Conservation (phyloP, 2,888 invertebrate genomes). For the Aelia acuminata region DNA sequence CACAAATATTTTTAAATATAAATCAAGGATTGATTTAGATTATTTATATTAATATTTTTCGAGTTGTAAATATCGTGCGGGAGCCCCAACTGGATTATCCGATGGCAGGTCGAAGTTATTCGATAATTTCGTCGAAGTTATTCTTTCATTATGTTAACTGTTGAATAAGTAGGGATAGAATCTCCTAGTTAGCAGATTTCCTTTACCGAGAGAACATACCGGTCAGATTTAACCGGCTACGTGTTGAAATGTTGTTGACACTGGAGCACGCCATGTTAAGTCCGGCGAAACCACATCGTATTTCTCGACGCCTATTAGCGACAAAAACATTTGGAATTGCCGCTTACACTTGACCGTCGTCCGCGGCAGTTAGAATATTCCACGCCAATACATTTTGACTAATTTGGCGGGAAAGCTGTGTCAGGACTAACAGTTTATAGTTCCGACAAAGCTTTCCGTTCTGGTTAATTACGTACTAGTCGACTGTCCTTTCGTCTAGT, state of each 20-base stretch:
- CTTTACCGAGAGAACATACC: background rate
- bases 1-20: too few relatives aligned
- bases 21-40: too few relatives aligned
- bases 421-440: background rate
- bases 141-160: too few relatives aligned
- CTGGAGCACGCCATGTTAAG: background rate
- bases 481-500: background rate
- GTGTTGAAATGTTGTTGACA: constrained; percentile 32
- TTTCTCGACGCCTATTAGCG: constrained; percentile 31
- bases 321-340: constrained; percentile 46
- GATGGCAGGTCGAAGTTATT: too few relatives aligned
- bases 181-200: too few relatives aligned
- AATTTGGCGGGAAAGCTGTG: constrained; percentile 38
- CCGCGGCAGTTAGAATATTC: background rate
- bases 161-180: too few relatives aligned
- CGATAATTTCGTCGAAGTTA: too few relatives aligned
- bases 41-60: too few relatives aligned
- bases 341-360: background rate
- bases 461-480: background rate
- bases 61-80: too few relatives aligned
- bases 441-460: constrained; percentile 38
- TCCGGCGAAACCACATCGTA: background rate
- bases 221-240: background rate
- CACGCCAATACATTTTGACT: constrained; percentile 4
- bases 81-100: too few relatives aligned